Evolutionary conservation across 2,888 invertebrate genomes (phyloP), one percentile per base, ranked within the genome.

Genomic region (Alloscopus bannaensis): DNA sequence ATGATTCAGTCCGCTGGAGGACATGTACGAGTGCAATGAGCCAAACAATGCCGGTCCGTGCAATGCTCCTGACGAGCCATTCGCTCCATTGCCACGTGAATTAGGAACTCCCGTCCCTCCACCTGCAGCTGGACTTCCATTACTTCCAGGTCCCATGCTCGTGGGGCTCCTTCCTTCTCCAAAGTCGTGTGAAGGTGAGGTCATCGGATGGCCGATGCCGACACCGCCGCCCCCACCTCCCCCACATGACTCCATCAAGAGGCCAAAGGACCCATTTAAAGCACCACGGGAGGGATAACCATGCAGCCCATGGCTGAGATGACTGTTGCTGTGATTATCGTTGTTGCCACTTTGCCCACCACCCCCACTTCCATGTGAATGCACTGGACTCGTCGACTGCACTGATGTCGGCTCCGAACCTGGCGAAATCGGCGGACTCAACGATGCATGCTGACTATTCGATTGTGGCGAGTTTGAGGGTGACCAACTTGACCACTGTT

Each of bases 341-440:
- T 80, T 76, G 69, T 72, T 75, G 73, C 81, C 72, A 31, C 62
- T 70, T 42, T 65, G 69, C 0, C 28, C 29, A 18, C 69, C 55
- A 42, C 65, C 66, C 6, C 62, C 69, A 64, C 77, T 77, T 16
- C 70, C 77, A 52, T 80, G 80, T 6, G 80, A 80, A 42, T 80
- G 80, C 1, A 73, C 80, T 8, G 80, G 80, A 64, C 80, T 80
- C 20, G 73, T 80, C 3, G 80, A 80, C 60, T 80, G 80, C 20
- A 78, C 72, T 22, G 83, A 83, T 3, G 83, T 81, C 50, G 80
- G 83, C 87, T 95, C 95, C 36, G 94, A 94, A 1, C 95, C 95
- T 0, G 95, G 95, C 11, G 95, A 95, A 57, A 95, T 95, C 0
- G 95, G 94, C 0, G 95, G 95, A 88, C 94, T 94, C 75, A 84